Base-by-base conservation (phyloP, 2,113 vertebrate genomes). In the Bufo bufo region DNA sequence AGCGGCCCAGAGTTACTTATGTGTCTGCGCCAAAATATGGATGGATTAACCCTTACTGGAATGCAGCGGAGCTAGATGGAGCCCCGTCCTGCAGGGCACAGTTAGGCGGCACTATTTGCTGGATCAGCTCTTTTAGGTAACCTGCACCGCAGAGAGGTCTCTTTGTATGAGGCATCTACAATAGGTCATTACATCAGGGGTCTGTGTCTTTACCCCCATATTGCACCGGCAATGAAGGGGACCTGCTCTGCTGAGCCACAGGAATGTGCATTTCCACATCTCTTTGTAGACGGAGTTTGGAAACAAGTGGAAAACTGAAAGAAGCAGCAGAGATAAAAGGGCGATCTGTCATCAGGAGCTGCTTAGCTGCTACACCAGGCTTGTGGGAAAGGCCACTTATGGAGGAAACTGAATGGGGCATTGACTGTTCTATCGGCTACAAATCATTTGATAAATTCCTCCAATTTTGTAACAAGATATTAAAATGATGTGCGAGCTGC, bases 261-360 rank as follows among this genome's bases (percentile, higher is more conserved):
- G 86, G 86, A 87, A 87, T 87, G 86, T 33, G 78, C 12, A 12
- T 87, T 82, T 82, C 78, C 65, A 82, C 86, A 47, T 71, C 86
- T 19, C 78, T 72, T 82, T 87, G 65, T 87, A 87, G 52, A 59
- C 56, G 17, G 52, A 58, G 86, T 82, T 87, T 81, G 74, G 63
- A 52, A 82, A 69, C 85, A 86, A 87, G 86, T 81, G 86, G 78
- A 59, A 59, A 80, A 82, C 20, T 74, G 66, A 87, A 87, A 81
- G 66, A 23, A 65, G 66, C 58, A 87, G 49, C 6, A 16, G 17
- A 87, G 78, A 87, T 87, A 82, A 87, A 87, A 82, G 86, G 6
- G 52, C 23, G 8, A 59, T 87, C 86, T 80, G 78, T 87, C 78
- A 87, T 87, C 86, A 49, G 78, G 77, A 82, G 78, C 78, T 72